A percentile compares a stretch with the other conserved stretches of the same genome.
phyloP scores from a whole-genome alignment of 2,888 invertebrate species.

The Drosophila tanythrix region DNA sequence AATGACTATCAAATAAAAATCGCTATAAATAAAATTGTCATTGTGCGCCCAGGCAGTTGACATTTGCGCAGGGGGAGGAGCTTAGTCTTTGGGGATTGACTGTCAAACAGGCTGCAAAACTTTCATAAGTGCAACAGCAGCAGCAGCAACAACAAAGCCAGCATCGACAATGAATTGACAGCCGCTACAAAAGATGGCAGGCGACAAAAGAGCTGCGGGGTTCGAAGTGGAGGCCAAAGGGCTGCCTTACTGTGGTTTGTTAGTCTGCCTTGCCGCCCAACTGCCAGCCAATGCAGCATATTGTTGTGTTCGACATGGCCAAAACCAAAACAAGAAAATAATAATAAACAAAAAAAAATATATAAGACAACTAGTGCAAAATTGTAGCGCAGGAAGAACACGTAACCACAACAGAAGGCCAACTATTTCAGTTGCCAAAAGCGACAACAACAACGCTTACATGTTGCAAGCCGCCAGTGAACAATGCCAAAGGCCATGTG shows the following conservation, averaged over 20 bases:
- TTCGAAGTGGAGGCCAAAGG: constrained; percentile 9
- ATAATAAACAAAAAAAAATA: constrained; percentile 4
- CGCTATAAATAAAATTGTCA: constrained; percentile 55
- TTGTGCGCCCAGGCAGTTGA: constrained; percentile 49
- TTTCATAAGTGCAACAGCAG: constrained; percentile 54
- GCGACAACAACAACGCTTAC: constrained; percentile 44
- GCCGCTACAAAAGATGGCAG: constrained; percentile 56
- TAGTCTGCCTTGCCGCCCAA: constrained; percentile 29
- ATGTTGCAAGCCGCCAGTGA: constrained; percentile 58
- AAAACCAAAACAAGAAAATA: constrained; percentile 22
- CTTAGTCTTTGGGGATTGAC: constrained; percentile 21
- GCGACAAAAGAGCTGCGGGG: constrained; percentile 51
- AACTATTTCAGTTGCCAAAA: constrained; percentile 77
- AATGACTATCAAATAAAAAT: constrained; percentile 60
- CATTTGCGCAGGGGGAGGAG: constrained; percentile 22
- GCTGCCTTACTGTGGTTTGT: constrained; percentile 28
- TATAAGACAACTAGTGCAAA: constrained; percentile 34
- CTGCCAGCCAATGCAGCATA: constrained; percentile 46
- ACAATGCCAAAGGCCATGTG: constrained; percentile 78
- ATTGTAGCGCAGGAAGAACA: constrained; percentile 58
- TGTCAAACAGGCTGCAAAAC: constrained; percentile 45
- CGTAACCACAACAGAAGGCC: constrained; percentile 73
- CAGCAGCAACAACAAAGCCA: constrained; percentile 23
- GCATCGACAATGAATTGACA: constrained; percentile 39
- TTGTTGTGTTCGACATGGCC: constrained; percentile 68